Evolutionary conservation across 2,888 invertebrate species (phyloP).

Genomic region (Agonopterix alstromeriana): DNA sequence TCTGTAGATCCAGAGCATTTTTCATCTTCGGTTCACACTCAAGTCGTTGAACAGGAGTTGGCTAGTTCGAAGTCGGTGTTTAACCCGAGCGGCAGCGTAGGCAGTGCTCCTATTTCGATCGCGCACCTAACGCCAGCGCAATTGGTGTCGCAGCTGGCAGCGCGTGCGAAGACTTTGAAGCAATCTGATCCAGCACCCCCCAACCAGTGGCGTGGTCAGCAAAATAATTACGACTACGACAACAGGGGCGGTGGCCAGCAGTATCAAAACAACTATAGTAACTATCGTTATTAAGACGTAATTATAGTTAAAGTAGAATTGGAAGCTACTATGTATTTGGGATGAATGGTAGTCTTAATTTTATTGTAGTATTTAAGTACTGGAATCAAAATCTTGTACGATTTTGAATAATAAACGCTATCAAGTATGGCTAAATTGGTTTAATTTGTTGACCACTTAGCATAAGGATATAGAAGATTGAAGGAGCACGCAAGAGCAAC

Average conservation of each 20-base stretch:
- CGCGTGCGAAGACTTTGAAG: conserved; percentile 63
- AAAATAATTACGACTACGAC: conserved; percentile 31
- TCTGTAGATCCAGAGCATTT: conserved; percentile 43
- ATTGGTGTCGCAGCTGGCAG: conserved; percentile 62
- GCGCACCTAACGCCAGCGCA: conserved; percentile 68
- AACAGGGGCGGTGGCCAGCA: conserved; percentile 26
- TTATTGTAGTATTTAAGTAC: neutral
- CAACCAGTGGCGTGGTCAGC: conserved; percentile 28
- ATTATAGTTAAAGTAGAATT: neutral
- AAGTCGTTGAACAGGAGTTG: conserved; percentile 62
- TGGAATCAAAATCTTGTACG: neutral
- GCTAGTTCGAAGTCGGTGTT: conserved; percentile 56
- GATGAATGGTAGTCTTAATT: no score
- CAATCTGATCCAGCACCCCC: conserved; percentile 32
- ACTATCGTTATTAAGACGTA: conserved; percentile 34
- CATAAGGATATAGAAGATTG: no score
- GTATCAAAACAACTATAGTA: conserved; percentile 28
- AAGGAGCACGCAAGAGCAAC: no score
- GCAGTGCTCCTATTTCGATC: conserved; percentile 54
- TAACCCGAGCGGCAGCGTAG: conserved; percentile 49
- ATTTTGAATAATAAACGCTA: neutral
- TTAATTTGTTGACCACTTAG: neutral
- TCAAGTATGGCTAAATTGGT: neutral
- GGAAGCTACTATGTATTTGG: no score
- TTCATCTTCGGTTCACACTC: conserved; percentile 50